Percentiles rank a stretch among this genome's conserved stretches.
phyloP scores from a whole-genome alignment of 2,888 invertebrate genomes.

The Trichogramma evanescens region DNA sequence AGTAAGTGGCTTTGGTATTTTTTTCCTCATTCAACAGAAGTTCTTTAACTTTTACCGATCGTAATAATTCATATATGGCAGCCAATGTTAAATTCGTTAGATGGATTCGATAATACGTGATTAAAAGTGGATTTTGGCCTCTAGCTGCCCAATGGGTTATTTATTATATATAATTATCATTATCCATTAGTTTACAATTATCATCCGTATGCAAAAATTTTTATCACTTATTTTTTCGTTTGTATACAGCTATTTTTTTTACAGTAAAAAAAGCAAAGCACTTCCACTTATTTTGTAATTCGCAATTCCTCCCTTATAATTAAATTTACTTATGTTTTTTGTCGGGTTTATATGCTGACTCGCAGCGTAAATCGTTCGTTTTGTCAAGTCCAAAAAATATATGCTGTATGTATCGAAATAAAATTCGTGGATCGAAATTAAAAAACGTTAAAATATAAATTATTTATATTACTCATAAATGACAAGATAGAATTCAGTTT shows the following conservation, averaged over 20 bases:
- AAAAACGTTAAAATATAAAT: conserved; percentile 11
- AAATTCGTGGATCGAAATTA: conserved; percentile 12
- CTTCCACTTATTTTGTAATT: conserved; percentile 18
- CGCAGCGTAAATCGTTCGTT: conserved; percentile 11
- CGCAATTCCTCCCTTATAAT: conserved; percentile 8
- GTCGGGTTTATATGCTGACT: conserved; percentile 12
- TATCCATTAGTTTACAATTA: not conserved
- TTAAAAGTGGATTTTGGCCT: conserved; percentile 14
- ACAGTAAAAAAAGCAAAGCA: conserved; percentile 23
- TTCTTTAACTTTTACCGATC: conserved; percentile 2
- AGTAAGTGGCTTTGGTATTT: conserved; percentile 18
- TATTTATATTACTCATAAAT: too few relatives aligned
- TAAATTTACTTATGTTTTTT: too few relatives aligned
- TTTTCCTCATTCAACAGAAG: conserved; percentile 3
- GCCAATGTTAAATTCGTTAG: conserved; percentile 4
- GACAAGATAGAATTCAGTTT: too few relatives aligned
- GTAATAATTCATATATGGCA: conserved; percentile 8
- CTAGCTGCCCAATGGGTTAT: conserved; percentile 9
- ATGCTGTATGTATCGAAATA: too few relatives aligned
- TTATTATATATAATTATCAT: not conserved
- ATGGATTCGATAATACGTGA: conserved; percentile 11
- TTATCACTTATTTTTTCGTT: conserved; percentile 10
- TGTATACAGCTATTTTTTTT: conserved; percentile 8
- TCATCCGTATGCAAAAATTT: conserved; percentile 14
- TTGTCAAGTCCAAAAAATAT: not conserved